Evolutionary conservation across 2,888 invertebrate species (phyloP), one percentile per base, ranked within the genome.

Genomic region (Bombylius major): DNA sequence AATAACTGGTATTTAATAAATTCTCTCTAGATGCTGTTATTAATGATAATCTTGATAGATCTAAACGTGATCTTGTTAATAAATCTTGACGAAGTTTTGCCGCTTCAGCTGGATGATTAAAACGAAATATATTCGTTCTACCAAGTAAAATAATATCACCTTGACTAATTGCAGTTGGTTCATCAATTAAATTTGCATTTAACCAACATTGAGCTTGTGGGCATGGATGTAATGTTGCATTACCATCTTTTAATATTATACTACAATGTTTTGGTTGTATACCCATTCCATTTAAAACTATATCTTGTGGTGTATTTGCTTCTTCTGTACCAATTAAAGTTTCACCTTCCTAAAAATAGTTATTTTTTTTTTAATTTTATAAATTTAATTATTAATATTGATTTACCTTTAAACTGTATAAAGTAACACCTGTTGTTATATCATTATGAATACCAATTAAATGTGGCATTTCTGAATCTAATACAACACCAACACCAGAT

Each of bases 401-500:
- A 55, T 51, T 62, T 64, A 82, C 84, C 79, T 91, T 92, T 33
- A 94, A 76, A 72, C 93, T 92, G 69, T 93, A 94, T 1, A 95
- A 76, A 0, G 92, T 91, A 36, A 95, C 91, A 0, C 94, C 94
- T 0, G 94, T 94, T 57, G 88, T 91, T 50, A 91, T 80, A 71
- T 94, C 91, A 67, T 93, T 93, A 66, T 93, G 93, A 61, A 94
- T 92, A 42, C 91, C 90, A 53, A 94, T 88, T 6, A 95, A 80
- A 75, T 95, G 94, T 0, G 94, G 94, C 79, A 89, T 85, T 68
- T 92, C 91, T 0, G 92, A 92, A 71, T 92, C 91, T 51, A 92
- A 75, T 4, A 92, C 89, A 0, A 93, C 91, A 0, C 94, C 94
- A 0, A 88, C 82, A 0, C 90, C 90, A 48, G 91, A 87, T 75